phyloP scores from a whole-genome alignment of 2,113 vertebrate species.

The Phasianus colchicus region DNA sequence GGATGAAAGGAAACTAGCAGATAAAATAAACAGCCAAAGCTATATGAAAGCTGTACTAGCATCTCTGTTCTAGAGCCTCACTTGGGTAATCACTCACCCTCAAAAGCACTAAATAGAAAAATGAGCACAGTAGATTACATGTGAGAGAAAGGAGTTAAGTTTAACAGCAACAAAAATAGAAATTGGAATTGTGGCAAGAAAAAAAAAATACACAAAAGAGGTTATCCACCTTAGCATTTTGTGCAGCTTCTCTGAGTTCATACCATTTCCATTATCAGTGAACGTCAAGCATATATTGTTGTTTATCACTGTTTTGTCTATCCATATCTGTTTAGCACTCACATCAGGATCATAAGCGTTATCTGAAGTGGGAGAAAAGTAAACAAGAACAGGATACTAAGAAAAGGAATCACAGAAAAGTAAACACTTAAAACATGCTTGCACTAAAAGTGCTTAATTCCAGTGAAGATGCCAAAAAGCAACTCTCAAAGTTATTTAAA shows the following conservation, averaged over 20 bases:
- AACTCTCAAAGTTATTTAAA: neutral
- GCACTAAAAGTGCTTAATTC: neutral
- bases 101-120: neutral
- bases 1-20: neutral
- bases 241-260: slow-evolving; percentile 87
- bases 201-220: neutral
- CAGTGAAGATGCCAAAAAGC: neutral
- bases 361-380: slow-evolving; percentile 75
- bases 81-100: neutral
- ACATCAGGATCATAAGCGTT: slow-evolving; percentile 98
- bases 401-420: neutral
- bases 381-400: neutral
- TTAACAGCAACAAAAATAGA: neutral
- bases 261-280: slow-evolving; percentile 93
- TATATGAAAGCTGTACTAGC: neutral
- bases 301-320: slow-evolving; percentile 89
- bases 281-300: slow-evolving; percentile 86
- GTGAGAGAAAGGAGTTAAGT: neutral
- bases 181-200: neutral
- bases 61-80: neutral
- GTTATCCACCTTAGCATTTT: slow-evolving; percentile 93
- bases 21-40: neutral
- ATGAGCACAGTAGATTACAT: rapidly evolving
- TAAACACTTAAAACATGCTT: neutral
- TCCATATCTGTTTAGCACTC: slow-evolving; percentile 93